These are phyloP conservation scores for Aproaerema taeniolella DNA, from an alignment of 2,888 invertebrate genomes.

Conservation along the genomic window DNA sequence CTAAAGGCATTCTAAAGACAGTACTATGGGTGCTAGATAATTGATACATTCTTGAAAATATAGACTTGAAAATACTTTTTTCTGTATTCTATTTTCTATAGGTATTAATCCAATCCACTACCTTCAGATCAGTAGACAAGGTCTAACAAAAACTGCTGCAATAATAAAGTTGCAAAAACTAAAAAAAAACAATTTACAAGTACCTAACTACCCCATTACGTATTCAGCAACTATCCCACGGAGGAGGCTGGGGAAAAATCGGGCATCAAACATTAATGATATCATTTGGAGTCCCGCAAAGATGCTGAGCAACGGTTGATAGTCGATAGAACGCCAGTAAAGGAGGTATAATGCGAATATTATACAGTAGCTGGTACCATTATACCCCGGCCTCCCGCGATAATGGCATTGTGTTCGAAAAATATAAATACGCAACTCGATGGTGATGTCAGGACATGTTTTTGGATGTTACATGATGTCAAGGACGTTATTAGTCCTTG, in stretches of 20 bases:
- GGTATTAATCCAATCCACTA: too few species aligned
- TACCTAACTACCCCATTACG: conserved; percentile 33
- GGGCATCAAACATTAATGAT: conserved; percentile 64
- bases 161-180: conserved; percentile 1
- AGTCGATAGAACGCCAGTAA: conserved; percentile 60
- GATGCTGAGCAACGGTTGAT: conserved; percentile 64
- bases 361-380: conserved; percentile 53
- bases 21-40: too few species aligned
- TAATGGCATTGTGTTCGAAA: conserved; percentile 25
- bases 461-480: background rate
- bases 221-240: conserved; percentile 52
- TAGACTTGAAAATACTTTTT: too few species aligned
- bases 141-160: too few species aligned
- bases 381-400: conserved; percentile 20
- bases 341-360: conserved; percentile 67
- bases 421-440: conserved; percentile 13
- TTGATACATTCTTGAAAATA: too few species aligned
- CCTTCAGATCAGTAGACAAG: too few species aligned
- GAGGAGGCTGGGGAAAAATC: conserved; percentile 42
- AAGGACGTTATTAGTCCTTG: background rate
- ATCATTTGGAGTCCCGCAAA: conserved; percentile 63
- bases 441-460: background rate
- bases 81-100: too few species aligned
- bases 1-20: too few species aligned
- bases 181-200: conserved; percentile 51